Percentiles rank a stretch among this genome's conserved stretches.
phyloP scores from a whole-genome alignment of 2,888 invertebrate species.

The Caenorhabditis zanzibari region DNA sequence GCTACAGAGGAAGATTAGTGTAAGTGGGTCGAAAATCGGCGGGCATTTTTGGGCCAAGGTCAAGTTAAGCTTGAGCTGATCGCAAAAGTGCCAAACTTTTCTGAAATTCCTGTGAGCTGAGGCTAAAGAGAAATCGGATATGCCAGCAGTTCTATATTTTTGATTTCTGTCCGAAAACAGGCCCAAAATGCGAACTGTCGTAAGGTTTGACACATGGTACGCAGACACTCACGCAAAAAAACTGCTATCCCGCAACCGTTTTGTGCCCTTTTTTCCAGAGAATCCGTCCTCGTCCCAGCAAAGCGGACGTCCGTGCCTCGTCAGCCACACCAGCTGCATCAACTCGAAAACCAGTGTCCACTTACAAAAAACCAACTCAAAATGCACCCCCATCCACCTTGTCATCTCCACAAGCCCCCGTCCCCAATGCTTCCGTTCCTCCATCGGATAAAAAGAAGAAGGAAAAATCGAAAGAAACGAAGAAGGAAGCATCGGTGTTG shows the following conservation, averaged over 20 bases:
- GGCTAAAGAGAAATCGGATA: too few relatives aligned
- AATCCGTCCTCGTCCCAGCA: conserved; percentile 9
- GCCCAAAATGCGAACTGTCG: too few relatives aligned
- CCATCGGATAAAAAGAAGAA: conserved; percentile 7
- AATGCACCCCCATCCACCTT: neutral
- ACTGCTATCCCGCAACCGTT: too few relatives aligned
- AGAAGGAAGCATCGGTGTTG: neutral
- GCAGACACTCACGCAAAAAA: too few relatives aligned
- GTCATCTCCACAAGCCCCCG: neutral
- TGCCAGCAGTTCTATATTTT: too few relatives aligned
- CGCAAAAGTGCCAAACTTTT: too few relatives aligned
- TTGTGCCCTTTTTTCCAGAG: neutral
- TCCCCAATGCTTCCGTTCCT: neutral
- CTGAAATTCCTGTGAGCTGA: too few relatives aligned
- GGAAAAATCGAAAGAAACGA: neutral
- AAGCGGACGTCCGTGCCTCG: conserved; percentile 5
- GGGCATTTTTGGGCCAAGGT: too few relatives aligned
- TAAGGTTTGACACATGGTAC: too few relatives aligned
- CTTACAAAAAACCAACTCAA: neutral
- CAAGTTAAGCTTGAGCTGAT: too few relatives aligned
- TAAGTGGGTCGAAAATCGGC: neutral
- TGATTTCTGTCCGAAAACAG: too few relatives aligned
- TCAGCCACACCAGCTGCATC: neutral
- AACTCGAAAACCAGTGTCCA: neutral
- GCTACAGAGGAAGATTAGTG: conserved; percentile 19